Conservation (phyloP, 2,888 invertebrate species). For the Idaea dimidiata region DNA sequence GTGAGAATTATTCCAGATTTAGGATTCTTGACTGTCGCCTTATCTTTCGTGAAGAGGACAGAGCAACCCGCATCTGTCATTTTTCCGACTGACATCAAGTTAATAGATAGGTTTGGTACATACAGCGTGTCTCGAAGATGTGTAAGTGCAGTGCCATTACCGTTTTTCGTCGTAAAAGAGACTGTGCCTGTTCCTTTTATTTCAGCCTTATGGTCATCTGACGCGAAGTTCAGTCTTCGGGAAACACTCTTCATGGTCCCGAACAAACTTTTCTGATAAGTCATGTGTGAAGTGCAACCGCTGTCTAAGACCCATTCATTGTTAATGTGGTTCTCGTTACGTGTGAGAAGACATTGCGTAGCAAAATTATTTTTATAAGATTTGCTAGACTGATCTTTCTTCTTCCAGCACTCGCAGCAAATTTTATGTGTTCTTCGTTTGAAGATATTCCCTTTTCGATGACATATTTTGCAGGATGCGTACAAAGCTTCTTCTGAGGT, state of each 20-base stretch:
- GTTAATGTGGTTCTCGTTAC: too few relatives aligned
- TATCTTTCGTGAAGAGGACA: constrained; percentile 11
- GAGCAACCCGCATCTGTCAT: constrained; percentile 10
- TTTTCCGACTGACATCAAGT: constrained; percentile 11
- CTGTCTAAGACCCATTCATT: constrained; percentile 4
- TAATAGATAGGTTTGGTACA: constrained; percentile 13
- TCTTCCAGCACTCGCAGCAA: background rate
- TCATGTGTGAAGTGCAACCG: constrained; percentile 7
- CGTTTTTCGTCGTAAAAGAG: background rate
- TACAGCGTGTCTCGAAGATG: background rate
- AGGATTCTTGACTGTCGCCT: constrained; percentile 9
- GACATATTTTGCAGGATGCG: too few relatives aligned
- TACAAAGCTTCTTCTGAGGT: too few relatives aligned
- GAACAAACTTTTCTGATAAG: background rate
- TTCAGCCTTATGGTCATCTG: background rate
- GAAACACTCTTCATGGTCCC: background rate
- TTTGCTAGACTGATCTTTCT: background rate
- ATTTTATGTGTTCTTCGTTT: background rate
- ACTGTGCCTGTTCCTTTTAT: constrained; percentile 4
- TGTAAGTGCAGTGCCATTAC: too few relatives aligned
- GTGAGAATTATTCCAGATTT: background rate
- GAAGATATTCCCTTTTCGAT: too few relatives aligned
- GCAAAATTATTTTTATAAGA: too few relatives aligned
- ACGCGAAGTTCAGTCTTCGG: background rate
- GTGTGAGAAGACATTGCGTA: background rate